phyloP scores from a whole-genome alignment of 1,140 invertebrate species.

The Coelopa frigida region DNA sequence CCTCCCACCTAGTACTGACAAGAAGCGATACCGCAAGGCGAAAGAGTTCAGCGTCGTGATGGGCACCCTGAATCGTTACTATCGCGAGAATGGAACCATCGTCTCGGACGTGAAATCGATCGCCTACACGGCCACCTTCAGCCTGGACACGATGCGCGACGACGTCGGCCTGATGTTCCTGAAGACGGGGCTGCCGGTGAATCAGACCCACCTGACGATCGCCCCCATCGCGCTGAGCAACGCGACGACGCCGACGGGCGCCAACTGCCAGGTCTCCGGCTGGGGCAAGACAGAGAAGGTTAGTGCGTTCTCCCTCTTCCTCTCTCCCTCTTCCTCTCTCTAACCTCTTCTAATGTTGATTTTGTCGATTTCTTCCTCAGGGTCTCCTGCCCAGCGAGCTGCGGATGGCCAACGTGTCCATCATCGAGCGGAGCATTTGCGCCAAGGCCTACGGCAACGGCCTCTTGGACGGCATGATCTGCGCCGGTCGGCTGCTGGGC shows the following conservation, averaged over 20 bases:
- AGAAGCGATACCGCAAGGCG: constrained; percentile 30
- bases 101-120: constrained; percentile 33
- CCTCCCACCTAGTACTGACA: constrained; percentile 23
- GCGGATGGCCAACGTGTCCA: constrained; percentile 30
- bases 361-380: constrained; percentile 13
- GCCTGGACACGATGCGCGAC: constrained; percentile 35
- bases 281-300: constrained; percentile 38
- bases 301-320: too few relatives aligned
- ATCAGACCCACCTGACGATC: constrained; percentile 17
- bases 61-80: constrained; percentile 35
- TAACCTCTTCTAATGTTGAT: too few relatives aligned
- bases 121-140: constrained; percentile 40
- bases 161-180: constrained; percentile 38
- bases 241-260: constrained; percentile 15
- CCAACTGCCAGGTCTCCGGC: constrained; percentile 31
- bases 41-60: constrained; percentile 35
- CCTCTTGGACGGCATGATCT: constrained; percentile 32
- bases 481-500: constrained; percentile 29
- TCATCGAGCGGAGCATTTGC: constrained; percentile 23
- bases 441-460: constrained; percentile 21
- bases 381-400: constrained; percentile 23
- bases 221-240: constrained; percentile 26
- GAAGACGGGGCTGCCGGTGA: constrained; percentile 8
- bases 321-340: too few relatives aligned
- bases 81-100: constrained; percentile 25